Percentiles rank a stretch among this genome's conserved stretches.
phyloP scores from a whole-genome alignment of 2,888 invertebrate genomes.

The Invenusta paracnida region DNA sequence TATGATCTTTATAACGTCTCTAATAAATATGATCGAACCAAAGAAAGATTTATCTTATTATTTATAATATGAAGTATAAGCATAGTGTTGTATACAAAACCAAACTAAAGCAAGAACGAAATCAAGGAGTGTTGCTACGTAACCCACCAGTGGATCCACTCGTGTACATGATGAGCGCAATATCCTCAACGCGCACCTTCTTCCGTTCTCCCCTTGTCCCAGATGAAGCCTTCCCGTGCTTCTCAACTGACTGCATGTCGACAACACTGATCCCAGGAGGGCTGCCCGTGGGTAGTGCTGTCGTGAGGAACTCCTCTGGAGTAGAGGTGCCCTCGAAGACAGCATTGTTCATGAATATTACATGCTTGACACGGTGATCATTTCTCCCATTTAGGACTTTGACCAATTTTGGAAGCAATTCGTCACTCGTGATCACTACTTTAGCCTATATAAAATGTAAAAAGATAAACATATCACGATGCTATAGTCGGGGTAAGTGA shows the following conservation, averaged over 20 bases:
- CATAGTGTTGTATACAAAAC: too few relatives aligned
- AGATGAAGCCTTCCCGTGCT: background rate
- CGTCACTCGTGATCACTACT: background rate
- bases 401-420: background rate
- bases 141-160: conserved; percentile 25
- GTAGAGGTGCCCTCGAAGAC: background rate
- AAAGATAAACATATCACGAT: too few relatives aligned
- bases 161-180: conserved; percentile 10
- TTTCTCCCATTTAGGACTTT: background rate
- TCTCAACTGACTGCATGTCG: background rate
- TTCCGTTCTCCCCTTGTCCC: background rate
- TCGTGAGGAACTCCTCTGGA: background rate
- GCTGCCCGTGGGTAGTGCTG: background rate
- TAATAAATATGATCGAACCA: too few relatives aligned
- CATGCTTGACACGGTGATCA: background rate
- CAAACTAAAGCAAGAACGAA: too few relatives aligned
- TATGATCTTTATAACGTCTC: too few relatives aligned
- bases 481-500: too few relatives aligned
- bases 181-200: too few relatives aligned
- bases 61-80: too few relatives aligned
- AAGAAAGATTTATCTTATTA: too few relatives aligned
- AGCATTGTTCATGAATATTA: background rate
- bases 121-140: too few relatives aligned
- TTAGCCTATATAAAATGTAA: too few relatives aligned
- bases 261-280: background rate